phyloP scores from a whole-genome alignment of 2,113 vertebrate species.

The Syrrhaptes paradoxus region DNA sequence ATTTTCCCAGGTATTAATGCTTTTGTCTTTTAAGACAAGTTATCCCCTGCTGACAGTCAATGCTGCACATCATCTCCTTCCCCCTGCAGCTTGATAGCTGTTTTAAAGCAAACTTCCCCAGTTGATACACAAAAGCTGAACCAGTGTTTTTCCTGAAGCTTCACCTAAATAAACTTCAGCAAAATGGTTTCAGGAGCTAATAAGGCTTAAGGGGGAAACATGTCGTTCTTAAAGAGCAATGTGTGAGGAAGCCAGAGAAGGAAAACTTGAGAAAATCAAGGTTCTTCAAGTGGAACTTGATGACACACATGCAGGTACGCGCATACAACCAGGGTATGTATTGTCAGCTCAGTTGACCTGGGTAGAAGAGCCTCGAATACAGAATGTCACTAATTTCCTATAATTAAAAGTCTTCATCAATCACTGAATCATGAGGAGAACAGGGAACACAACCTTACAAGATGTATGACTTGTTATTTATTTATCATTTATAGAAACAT shows the following conservation, averaged over 20 bases:
- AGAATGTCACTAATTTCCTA: background rate
- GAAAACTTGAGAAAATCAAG: background rate
- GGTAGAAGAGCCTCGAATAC: background rate
- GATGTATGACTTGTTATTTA: background rate
- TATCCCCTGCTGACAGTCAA: background rate
- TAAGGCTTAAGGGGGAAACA: background rate
- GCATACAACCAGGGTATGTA: background rate
- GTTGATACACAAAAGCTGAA: background rate
- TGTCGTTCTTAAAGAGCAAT: background rate
- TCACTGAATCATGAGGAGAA: background rate
- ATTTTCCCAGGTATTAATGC: background rate
- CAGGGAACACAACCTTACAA: background rate
- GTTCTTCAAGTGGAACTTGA: background rate
- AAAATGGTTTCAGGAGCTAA: background rate
- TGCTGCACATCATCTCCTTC: background rate
- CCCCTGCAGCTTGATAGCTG: background rate
- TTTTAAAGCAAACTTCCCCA: background rate
- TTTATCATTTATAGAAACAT: background rate
- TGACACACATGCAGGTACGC: background rate
- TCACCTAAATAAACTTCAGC: background rate
- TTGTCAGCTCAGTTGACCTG: background rate
- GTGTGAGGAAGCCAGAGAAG: background rate
- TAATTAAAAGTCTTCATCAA: background rate
- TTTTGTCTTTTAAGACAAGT: slow-evolving; percentile 17
- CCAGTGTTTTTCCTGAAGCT: background rate